Evolutionary conservation across 2,113 vertebrate species (phyloP).

Genomic region (Deroptyus accipitrinus): DNA sequence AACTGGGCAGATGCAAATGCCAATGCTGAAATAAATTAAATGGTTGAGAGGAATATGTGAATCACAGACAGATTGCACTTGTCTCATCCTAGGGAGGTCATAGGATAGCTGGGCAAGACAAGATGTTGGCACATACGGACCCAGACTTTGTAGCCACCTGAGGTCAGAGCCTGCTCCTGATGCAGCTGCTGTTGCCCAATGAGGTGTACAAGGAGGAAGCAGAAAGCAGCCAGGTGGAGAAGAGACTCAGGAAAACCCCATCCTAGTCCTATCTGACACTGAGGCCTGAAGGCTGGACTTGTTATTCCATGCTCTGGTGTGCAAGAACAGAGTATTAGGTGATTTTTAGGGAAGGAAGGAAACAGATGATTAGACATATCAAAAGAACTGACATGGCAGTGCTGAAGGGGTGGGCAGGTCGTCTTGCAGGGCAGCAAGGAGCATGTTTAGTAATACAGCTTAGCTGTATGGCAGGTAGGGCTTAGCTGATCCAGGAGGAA

Average conservation of each 20-base stretch:
- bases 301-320: neutral
- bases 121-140: neutral
- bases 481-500: neutral
- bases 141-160: neutral
- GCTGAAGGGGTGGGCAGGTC: neutral
- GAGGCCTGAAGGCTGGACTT: neutral
- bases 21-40: neutral
- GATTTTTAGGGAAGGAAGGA: constrained; percentile 1
- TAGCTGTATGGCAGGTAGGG: neutral
- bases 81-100: neutral
- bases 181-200: constrained; percentile 10
- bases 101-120: neutral
- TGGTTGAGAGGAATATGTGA: neutral
- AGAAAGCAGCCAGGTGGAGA: neutral
- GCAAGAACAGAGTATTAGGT: neutral
- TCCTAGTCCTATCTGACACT: neutral
- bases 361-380: neutral
- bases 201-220: neutral
- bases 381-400: neutral
- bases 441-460: neutral
- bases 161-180: constrained; percentile 4
- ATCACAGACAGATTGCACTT: neutral
- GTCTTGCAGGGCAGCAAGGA: neutral
- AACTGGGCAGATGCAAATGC: neutral
- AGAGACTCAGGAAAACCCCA: neutral